Percentiles rank a stretch among this genome's conserved stretches.
These are phyloP conservation scores for Miltochrista miniata DNA, from an alignment of 2,888 invertebrate genomes.

Conservation along the genomic window DNA sequence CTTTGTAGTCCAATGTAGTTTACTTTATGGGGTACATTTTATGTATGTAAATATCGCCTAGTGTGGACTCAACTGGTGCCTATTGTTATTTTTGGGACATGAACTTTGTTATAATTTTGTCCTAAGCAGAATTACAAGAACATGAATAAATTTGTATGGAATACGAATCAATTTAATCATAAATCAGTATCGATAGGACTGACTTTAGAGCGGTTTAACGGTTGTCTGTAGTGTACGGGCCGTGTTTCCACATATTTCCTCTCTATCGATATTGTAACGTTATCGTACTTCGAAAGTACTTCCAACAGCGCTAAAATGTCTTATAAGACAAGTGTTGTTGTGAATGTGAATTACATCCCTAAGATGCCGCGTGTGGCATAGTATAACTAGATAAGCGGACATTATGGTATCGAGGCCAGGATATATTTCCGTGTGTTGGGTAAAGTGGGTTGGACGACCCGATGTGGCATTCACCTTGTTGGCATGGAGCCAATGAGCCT, in stretches of 20 bases:
- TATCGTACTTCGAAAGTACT: conserved; percentile 36
- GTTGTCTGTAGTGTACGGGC: conserved; percentile 26
- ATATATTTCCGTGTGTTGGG: conserved; percentile 64
- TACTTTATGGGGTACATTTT: too few species aligned
- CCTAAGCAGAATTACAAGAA: too few species aligned
- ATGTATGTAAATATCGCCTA: too few species aligned
- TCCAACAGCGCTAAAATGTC: conserved; percentile 31
- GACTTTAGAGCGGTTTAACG: conserved; percentile 29
- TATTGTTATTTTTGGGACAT: too few species aligned
- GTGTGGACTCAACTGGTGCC: too few species aligned
- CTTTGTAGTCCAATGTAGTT: too few species aligned
- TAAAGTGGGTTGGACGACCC: conserved; percentile 73
- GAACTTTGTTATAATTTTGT: too few species aligned
- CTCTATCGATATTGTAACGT: conserved; percentile 36
- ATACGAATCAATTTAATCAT: conserved; percentile 10
- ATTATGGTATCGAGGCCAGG: conserved; percentile 46
- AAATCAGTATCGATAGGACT: conserved; percentile 16
- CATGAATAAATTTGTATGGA: too few species aligned
- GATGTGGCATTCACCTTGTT: conserved; percentile 83
- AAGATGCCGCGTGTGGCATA: conserved; percentile 30
- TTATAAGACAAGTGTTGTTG: conserved; percentile 32
- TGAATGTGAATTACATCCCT: conserved; percentile 33
- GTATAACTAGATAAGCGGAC: conserved; percentile 51
- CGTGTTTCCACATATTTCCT: conserved; percentile 33
- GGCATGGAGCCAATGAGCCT: conserved; percentile 63